Evolutionary conservation across 2,888 invertebrate species (phyloP), one percentile per base, ranked within the genome.

Genomic region (Cosmopolites sordidus): DNA sequence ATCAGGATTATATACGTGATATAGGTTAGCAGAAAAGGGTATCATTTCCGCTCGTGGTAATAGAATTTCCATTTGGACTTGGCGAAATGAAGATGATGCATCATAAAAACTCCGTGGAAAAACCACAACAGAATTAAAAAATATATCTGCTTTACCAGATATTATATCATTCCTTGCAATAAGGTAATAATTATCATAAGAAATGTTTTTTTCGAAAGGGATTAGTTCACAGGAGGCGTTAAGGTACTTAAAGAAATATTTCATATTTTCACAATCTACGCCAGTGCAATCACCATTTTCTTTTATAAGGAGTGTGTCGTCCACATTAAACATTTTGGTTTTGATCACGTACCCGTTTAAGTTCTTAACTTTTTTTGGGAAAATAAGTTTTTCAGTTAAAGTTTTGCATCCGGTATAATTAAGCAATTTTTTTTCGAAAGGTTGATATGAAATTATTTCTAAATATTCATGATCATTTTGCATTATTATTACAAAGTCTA

Each of bases 1-100:
- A 16, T 54, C 49, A 3, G 2, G 4, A 12, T 54, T 49, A 22
- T 45, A 49, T 4, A 54, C 40, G 33, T 41, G 33, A 11, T 37
- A 22, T 16, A 54, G 9, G 22, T 39, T 54, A n/a, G 41, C 5
- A 11, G 49, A 12, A n/a, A 30, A 14, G 11, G 49, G 46, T 22
- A 22, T 9, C 12, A 41, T 16, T 42, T 49, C 42, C 8, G 54
- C 48, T 37, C 17, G 22, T 9, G 41, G 49, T 15, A 45, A 45
- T n/a, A n/a, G n/a, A n/a, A n/a, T n/a, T n/a, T n/a, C n/a, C n/a
- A n/a, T n/a, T n/a, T n/a, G n/a, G n/a, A 42, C 9, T 16, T 37
- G 6, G 12, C 27, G 12, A 22, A 46, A 11, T 2, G 54, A 30
- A 46, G 37, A 54, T 4, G 54, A 22, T 11, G 45, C 14, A n/a